phyloP scores from a whole-genome alignment of 2,888 invertebrate species.

The Dione vanillae region DNA sequence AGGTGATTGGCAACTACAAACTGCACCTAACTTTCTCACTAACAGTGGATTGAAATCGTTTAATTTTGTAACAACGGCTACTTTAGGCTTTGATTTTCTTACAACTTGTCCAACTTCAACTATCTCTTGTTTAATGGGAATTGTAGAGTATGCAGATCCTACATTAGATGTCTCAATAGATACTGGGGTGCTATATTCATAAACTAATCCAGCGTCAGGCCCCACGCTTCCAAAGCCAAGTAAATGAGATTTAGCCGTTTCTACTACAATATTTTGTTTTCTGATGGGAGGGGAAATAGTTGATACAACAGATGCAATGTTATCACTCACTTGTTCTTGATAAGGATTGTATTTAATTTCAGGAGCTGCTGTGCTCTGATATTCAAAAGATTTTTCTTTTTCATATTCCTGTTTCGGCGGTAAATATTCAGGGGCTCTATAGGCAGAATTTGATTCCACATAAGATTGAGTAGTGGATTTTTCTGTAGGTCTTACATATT shows the following conservation, averaged over 20 bases:
- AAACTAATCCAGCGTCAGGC: slow-evolving; percentile 72
- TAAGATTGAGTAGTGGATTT: slow-evolving; percentile 59
- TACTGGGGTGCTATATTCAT: slow-evolving; percentile 64
- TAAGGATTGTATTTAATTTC: slow-evolving; percentile 66
- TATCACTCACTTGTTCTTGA: slow-evolving; percentile 58
- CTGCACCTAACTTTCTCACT: slow-evolving; percentile 88
- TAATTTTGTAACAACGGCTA: slow-evolving; percentile 86
- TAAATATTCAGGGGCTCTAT: slow-evolving; percentile 60
- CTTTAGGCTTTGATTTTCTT: slow-evolving; percentile 75
- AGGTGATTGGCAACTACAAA: slow-evolving; percentile 88
- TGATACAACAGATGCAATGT: slow-evolving; percentile 49
- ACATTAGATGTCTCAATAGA: slow-evolving; percentile 46
- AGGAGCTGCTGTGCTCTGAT: slow-evolving; percentile 55
- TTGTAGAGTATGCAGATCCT: slow-evolving; percentile 58
- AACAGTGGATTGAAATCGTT: slow-evolving; percentile 89
- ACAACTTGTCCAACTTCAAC: slow-evolving; percentile 69
- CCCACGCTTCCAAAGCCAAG: slow-evolving; percentile 78
- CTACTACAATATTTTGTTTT: slow-evolving; percentile 74
- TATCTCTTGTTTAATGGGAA: slow-evolving; percentile 67
- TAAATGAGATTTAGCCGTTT: slow-evolving; percentile 73
- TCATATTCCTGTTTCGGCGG: slow-evolving; percentile 56
- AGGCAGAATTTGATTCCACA: slow-evolving; percentile 60
- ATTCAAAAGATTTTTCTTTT: slow-evolving; percentile 60
- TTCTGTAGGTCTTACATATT: slow-evolving; percentile 56
- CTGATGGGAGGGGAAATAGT: slow-evolving; percentile 58